phyloP scores from a whole-genome alignment of 2,113 vertebrate species.

The Rallus limicola region DNA sequence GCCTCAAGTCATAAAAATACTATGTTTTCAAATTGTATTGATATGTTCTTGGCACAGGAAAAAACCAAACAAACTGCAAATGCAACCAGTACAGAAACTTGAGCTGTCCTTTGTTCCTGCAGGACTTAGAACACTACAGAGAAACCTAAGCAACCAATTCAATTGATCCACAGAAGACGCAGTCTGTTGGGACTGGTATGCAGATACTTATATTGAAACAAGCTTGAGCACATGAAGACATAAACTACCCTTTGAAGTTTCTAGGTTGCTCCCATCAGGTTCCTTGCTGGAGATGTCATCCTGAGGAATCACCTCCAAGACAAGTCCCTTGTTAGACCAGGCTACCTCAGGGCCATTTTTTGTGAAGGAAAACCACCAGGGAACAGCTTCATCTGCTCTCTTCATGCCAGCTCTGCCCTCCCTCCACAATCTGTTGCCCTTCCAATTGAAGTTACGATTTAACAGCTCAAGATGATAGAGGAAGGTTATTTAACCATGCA shows the following conservation, averaged over 20 bases:
- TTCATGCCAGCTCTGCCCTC: background rate
- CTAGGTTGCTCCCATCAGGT: background rate
- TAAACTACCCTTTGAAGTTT: background rate
- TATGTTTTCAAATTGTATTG: slow-evolving; percentile 14
- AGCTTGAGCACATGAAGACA: background rate
- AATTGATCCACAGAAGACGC: background rate
- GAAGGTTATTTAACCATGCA: background rate
- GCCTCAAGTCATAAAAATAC: slow-evolving; percentile 29
- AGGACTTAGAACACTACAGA: background rate
- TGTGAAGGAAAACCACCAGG: background rate
- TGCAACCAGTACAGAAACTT: slow-evolving; percentile 24
- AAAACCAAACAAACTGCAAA: slow-evolving; percentile 23
- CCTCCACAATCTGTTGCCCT: background rate
- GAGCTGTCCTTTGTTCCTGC: slow-evolving; percentile 41
- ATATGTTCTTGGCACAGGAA: slow-evolving; percentile 46
- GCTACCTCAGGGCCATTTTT: background rate
- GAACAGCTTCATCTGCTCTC: background rate
- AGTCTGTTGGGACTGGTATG: background rate
- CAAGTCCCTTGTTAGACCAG: background rate
- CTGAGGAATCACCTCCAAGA: background rate
- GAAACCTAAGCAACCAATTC: slow-evolving; percentile 13
- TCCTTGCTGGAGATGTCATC: background rate
- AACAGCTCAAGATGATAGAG: background rate
- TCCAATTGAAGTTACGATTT: background rate
- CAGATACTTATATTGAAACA: background rate